Conservation (phyloP, 2,113 vertebrate genomes). For the Colossoma macropomum region DNA sequence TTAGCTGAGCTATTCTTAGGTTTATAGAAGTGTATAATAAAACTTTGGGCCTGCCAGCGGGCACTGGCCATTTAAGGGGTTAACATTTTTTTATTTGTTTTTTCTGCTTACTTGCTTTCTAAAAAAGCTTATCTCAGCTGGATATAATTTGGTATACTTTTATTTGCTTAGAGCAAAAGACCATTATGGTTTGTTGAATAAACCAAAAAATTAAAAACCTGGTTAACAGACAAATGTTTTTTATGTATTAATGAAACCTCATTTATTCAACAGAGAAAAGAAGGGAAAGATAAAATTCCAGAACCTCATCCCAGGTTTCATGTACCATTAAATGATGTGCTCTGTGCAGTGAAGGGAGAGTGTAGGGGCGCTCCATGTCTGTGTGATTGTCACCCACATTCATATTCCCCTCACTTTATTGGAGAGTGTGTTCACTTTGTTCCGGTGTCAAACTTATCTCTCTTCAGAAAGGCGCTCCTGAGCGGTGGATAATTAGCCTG, state of each 20-base stretch:
- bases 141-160: not conserved
- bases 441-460: constrained; percentile 24
- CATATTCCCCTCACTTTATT: constrained; percentile 13
- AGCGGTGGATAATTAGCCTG: constrained; percentile 27
- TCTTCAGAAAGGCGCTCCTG: constrained; percentile 39
- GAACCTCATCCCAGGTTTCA: constrained; percentile 12
- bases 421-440: constrained; percentile 31
- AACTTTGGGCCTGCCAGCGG: no score
- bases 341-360: not conserved
- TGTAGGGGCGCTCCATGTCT: not conserved
- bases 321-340: constrained; percentile 6
- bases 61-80: no score
- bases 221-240: not conserved
- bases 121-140: not conserved
- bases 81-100: no score
- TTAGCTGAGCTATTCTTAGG: no score
- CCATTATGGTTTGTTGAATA: constrained; percentile 2
- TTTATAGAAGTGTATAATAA: no score
- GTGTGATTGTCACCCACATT: not conserved
- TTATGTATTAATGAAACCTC: not conserved
- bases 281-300: not conserved
- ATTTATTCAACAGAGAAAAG: not conserved
- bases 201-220: constrained; percentile 1
- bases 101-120: not conserved
- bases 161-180: not conserved